Base-by-base conservation (phyloP, 1,140 invertebrate species). In the Phenacoccus solenopsis region DNA sequence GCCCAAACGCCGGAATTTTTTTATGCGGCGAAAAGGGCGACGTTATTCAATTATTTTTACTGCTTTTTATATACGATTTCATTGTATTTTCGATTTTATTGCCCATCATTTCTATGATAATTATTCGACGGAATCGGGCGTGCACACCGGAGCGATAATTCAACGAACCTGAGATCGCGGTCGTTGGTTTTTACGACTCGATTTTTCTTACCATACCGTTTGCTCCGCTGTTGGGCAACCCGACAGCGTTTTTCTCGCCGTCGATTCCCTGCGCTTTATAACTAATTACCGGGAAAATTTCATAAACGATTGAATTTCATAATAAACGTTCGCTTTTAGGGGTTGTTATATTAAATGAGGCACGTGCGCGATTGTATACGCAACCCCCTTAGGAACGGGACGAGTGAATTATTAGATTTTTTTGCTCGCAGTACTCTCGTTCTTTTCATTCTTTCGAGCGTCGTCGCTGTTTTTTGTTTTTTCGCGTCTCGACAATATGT, bases 291-390 rank as follows among this genome's bases (percentile, higher is more conserved):
- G 38, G 38, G 20, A 49, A 49, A 49, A 49, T 49, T 49, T 49
- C 38, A 49, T 49, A 49, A 49, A 49, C 38, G 38, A 49, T 49
- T 49, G 38, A 49, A 49, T 49, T 49, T 49, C 38, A 49, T 32
- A 32, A 7, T 49, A 49, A 49, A 49, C 38, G 38, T 49, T 49
- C 20, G 30, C 30, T 49, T 2, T n/a, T 49, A 3, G 16, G 38
- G 38, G 38, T 49, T 49, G 38, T 49, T 49, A 49, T 49, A 49
- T 49, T 49, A 49, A 49, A n/a, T 49, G 38, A 49, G 38, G 38
- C 38, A 49, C 38, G 38, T 49, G 38, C 38, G 30, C 30, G 5
- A 49, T 10, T n/a, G 38, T 16, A 49, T 16, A 4, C 4, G 16
- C 38, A 49, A 49, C 38, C 38, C 38, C 38, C 38, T n/a, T 49